These are phyloP conservation scores for Trematomus bernacchii DNA, from an alignment of 2,797 vertebrate genomes.

Conservation along the genomic window DNA sequence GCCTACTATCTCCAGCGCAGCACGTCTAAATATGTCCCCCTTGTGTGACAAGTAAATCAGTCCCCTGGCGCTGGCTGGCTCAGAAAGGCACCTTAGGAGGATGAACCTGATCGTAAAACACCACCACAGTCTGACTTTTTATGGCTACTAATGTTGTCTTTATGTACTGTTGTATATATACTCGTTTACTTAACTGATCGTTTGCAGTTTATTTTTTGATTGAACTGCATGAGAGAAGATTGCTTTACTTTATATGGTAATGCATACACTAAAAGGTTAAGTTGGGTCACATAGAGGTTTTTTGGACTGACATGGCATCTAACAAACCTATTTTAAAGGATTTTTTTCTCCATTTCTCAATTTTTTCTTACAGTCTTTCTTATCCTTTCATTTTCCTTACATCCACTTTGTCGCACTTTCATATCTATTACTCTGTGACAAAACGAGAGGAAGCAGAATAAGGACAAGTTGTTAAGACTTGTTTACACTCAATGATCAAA, in stretches of 20 bases:
- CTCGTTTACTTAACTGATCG: conserved; percentile 52
- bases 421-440: conserved; percentile 23
- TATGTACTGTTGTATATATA: conserved; percentile 76
- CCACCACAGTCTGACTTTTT: conserved; percentile 69
- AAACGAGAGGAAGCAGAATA: conserved; percentile 39
- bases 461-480: conserved; percentile 31
- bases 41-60: conserved; percentile 85
- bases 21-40: conserved; percentile 80
- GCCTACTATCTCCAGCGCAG: conserved; percentile 69
- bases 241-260: conserved; percentile 22
- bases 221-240: conserved; percentile 37
- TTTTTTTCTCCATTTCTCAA: neutral
- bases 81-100: conserved; percentile 69
- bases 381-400: conserved; percentile 4
- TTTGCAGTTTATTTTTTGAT: conserved; percentile 43
- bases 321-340: neutral
- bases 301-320: neutral
- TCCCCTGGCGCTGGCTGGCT: conserved; percentile 77
- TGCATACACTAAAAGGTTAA: conserved; percentile 13
- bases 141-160: conserved; percentile 76
- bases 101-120: conserved; percentile 77
- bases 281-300: neutral
- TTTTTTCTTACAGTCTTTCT: neutral
- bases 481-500: conserved; percentile 55
- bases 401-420: conserved; percentile 34